phyloP scores from a whole-genome alignment of 2,797 vertebrate genomes.

The Megaceryle alcyon region DNA sequence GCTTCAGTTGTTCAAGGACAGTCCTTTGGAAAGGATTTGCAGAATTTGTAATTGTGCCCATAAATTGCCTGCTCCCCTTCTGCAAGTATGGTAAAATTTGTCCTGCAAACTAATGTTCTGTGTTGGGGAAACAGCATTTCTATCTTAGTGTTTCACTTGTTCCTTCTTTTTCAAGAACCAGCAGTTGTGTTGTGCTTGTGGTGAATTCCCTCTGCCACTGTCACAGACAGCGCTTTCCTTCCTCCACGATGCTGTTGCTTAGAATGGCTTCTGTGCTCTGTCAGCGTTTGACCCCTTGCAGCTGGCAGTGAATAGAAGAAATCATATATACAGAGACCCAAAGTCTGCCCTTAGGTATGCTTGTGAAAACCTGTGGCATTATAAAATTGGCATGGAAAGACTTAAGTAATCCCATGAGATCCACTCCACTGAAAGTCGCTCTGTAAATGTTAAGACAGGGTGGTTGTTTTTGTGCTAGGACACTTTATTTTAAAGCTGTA shows the following conservation, averaged over 20 bases:
- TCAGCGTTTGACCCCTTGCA: not conserved
- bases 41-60: not conserved
- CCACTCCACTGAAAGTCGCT: not conserved
- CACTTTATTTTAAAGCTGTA: not conserved
- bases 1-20: constrained; percentile 13
- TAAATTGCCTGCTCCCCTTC: not conserved
- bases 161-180: not conserved
- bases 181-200: fast-evolving
- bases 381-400: not conserved
- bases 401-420: not conserved
- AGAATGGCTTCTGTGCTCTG: not conserved
- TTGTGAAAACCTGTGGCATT: constrained; percentile 19
- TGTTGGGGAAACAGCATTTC: not conserved
- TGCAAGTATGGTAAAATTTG: not conserved
- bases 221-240: not conserved
- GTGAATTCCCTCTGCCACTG: not conserved
- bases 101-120: not conserved
- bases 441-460: constrained; percentile 31
- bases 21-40: constrained; percentile 14
- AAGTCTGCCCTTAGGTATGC: not conserved
- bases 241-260: not conserved
- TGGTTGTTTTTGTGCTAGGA: not conserved
- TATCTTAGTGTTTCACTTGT: not conserved
- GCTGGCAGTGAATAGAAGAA: not conserved
- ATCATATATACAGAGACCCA: not conserved